Conservation (phyloP, 2,888 invertebrate species). For the Panopea generosa region DNA sequence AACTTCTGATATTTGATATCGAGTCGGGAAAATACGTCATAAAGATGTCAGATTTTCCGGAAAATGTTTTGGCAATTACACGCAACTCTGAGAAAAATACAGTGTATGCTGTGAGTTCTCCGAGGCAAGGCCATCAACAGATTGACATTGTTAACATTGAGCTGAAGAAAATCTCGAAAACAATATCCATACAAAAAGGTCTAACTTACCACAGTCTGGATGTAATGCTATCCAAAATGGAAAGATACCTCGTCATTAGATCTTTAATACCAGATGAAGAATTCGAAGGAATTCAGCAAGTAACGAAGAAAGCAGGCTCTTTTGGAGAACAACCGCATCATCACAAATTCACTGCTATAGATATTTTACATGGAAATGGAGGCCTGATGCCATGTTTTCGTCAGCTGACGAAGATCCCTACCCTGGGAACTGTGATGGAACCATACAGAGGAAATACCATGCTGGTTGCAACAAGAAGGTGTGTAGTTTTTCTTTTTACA, state of each 20-base stretch:
- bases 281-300: constrained; percentile 67
- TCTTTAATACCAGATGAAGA: constrained; percentile 69
- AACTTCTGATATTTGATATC: constrained; percentile 53
- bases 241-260: constrained; percentile 69
- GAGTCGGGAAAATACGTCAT: constrained; percentile 49
- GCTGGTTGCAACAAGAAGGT: constrained; percentile 68
- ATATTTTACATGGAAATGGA: constrained; percentile 69
- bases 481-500: neutral
- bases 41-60: constrained; percentile 37
- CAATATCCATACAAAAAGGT: constrained; percentile 64
- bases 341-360: constrained; percentile 73
- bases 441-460: constrained; percentile 72
- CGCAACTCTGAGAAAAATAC: constrained; percentile 52
- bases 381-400: constrained; percentile 69
- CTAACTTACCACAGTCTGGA: constrained; percentile 63
- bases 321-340: constrained; percentile 71
- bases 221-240: constrained; percentile 63
- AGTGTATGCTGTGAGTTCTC: constrained; percentile 55
- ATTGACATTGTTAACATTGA: constrained; percentile 66
- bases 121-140: constrained; percentile 52
- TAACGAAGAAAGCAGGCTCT: constrained; percentile 67
- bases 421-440: constrained; percentile 67
- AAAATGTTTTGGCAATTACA: constrained; percentile 63
- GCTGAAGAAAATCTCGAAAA: constrained; percentile 60
- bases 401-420: constrained; percentile 76